These are phyloP conservation scores for Triplophysa bombifrons DNA, from an alignment of 2,797 vertebrate species.

Conservation along the genomic window DNA sequence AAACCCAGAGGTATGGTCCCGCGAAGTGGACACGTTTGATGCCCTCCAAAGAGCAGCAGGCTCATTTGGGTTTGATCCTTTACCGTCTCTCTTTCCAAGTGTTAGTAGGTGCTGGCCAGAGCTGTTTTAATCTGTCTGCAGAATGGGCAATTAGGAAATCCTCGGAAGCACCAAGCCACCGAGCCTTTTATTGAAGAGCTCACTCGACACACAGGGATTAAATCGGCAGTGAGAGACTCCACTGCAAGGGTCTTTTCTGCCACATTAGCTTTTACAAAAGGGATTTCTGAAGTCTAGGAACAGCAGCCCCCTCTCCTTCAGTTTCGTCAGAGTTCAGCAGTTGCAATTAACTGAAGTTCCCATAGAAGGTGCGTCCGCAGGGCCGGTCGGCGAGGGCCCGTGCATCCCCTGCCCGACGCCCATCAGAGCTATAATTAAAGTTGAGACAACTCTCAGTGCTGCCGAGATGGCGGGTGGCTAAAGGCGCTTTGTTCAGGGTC, in stretches of 20 bases:
- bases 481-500: slow-evolving; percentile 55
- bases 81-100: slow-evolving; percentile 34
- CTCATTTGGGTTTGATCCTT: slow-evolving; percentile 23
- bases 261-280: slow-evolving; percentile 69
- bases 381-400: slow-evolving; percentile 42
- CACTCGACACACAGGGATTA: slow-evolving; percentile 57
- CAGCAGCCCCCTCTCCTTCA: slow-evolving; percentile 35
- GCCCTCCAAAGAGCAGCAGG: background rate
- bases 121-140: slow-evolving; percentile 61
- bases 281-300: slow-evolving; percentile 62
- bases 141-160: slow-evolving; percentile 65
- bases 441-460: slow-evolving; percentile 51
- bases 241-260: slow-evolving; percentile 67
- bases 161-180: slow-evolving; percentile 59
- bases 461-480: slow-evolving; percentile 28
- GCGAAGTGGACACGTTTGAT: slow-evolving; percentile 6
- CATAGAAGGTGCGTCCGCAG: slow-evolving; percentile 57
- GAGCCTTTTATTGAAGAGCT: slow-evolving; percentile 62
- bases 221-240: slow-evolving; percentile 59
- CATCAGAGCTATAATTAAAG: slow-evolving; percentile 61
- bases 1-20: background rate
- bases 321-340: slow-evolving; percentile 49
- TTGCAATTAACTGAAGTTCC: slow-evolving; percentile 60
- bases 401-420: slow-evolving; percentile 30
- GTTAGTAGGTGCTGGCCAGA: slow-evolving; percentile 36